phyloP scores from a whole-genome alignment of 2,113 vertebrate genomes.

The Pionites leucogaster region DNA sequence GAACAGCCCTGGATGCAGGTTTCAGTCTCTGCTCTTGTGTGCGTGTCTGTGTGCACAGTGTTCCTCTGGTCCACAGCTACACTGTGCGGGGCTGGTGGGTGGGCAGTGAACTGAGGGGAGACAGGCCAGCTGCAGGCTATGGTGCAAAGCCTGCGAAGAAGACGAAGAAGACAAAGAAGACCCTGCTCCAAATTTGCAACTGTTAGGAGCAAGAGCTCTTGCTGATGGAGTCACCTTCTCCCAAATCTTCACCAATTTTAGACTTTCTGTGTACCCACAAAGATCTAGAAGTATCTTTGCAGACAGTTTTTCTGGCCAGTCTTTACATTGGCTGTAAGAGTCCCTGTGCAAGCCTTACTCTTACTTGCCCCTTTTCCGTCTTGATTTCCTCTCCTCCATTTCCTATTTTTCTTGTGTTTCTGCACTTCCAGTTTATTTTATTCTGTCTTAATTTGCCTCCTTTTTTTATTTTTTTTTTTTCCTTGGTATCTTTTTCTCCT shows the following conservation, averaged over 20 bases:
- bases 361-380: background rate
- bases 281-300: background rate
- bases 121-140: accelerated
- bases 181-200: accelerated
- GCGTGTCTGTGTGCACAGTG: background rate
- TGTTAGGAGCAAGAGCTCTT: background rate
- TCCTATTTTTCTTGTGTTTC: background rate
- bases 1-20: background rate
- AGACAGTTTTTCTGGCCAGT: background rate
- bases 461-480: background rate
- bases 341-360: background rate
- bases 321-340: background rate
- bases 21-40: accelerated
- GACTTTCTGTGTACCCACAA: background rate
- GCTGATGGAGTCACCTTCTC: background rate
- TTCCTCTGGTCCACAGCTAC: background rate
- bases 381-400: background rate
- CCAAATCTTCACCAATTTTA: background rate
- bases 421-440: background rate
- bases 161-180: background rate
- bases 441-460: background rate
- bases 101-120: background rate
- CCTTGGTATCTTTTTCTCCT: background rate
- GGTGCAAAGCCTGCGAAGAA: background rate
- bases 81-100: background rate